Percentiles rank a stretch among this genome's conserved stretches.
Evolutionary conservation across 2,888 invertebrate genomes (phyloP).

Genomic region (Nineta flava): DNA sequence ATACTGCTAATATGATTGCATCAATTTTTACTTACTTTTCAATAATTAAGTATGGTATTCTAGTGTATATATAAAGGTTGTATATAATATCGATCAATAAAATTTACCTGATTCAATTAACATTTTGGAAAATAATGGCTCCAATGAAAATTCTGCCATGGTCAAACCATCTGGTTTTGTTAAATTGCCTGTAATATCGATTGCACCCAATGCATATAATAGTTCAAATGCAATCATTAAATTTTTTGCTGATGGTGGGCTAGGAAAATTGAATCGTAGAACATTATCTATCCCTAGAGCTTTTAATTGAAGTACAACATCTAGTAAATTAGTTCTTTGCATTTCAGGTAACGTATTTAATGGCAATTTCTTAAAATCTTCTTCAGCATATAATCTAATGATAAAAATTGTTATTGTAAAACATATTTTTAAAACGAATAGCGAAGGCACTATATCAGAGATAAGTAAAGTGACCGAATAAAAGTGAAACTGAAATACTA

Average conservation of each 20-base stretch:
- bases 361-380: constrained; percentile 52
- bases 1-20: too few species aligned
- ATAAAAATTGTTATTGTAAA: constrained; percentile 7
- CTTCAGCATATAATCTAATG: constrained; percentile 60
- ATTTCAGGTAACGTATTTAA: constrained; percentile 79
- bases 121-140: constrained; percentile 75
- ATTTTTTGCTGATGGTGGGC: constrained; percentile 80
- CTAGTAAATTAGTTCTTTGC: constrained; percentile 72
- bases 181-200: constrained; percentile 62
- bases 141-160: constrained; percentile 86
- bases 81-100: too few species aligned
- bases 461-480: too few species aligned
- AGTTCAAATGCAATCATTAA: constrained; percentile 73
- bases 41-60: too few species aligned
- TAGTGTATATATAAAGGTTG: too few species aligned
- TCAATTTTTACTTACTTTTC: too few species aligned
- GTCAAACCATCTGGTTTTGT: constrained; percentile 61
- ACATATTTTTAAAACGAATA: not conserved
- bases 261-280: constrained; percentile 79
- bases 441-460: too few species aligned
- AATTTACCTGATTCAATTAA: constrained; percentile 56
- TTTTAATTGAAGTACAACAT: constrained; percentile 76
- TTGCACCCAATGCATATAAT: constrained; percentile 66
- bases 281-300: constrained; percentile 90
- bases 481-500: too few species aligned